Percentiles rank a stretch among this genome's conserved stretches.
phyloP scores from a whole-genome alignment of 2,888 invertebrate genomes.

The Pyrocoelia pectoralis region DNA sequence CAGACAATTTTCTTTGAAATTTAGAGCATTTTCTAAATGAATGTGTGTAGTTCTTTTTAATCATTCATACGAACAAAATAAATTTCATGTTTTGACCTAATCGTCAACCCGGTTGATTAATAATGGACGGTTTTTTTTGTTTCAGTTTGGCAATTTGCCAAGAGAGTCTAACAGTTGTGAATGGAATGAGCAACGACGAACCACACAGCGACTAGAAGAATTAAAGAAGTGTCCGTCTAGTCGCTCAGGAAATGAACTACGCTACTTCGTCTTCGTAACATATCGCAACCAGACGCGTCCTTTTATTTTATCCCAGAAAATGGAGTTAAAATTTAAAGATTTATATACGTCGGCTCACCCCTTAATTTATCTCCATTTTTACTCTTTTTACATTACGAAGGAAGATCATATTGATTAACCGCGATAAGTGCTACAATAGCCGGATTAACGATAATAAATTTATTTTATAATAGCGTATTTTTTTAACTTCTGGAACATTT shows the following conservation, averaged over 20 bases:
- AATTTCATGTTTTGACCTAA: slow-evolving; percentile 36
- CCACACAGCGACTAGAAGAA: slow-evolving; percentile 32
- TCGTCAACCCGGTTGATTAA: slow-evolving; percentile 43
- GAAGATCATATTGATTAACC: not conserved
- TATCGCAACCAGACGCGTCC: slow-evolving; percentile 31
- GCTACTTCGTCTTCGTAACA: slow-evolving; percentile 28
- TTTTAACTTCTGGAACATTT: no score
- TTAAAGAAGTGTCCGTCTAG: slow-evolving; percentile 39
- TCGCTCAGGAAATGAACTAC: slow-evolving; percentile 30
- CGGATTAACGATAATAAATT: not conserved
- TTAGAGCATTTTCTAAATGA: no score
- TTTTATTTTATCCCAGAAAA: slow-evolving; percentile 40
- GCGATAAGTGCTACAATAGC: not conserved
- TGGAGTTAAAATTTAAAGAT: slow-evolving; percentile 43
- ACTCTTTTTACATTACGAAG: slow-evolving; percentile 15
- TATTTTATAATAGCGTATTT: not conserved
- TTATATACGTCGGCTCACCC: slow-evolving; percentile 42
- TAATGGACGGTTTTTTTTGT: slow-evolving; percentile 39
- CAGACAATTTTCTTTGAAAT: no score
- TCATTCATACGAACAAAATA: slow-evolving; percentile 41
- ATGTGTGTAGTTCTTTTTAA: not conserved
- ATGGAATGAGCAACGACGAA: slow-evolving; percentile 36
- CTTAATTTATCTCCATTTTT: slow-evolving; percentile 43
- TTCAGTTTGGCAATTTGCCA: slow-evolving; percentile 40
- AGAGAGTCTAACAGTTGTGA: slow-evolving; percentile 35